Base-by-base conservation (phyloP, 2,797 vertebrate species). In the Sebastes melanostomus region DNA sequence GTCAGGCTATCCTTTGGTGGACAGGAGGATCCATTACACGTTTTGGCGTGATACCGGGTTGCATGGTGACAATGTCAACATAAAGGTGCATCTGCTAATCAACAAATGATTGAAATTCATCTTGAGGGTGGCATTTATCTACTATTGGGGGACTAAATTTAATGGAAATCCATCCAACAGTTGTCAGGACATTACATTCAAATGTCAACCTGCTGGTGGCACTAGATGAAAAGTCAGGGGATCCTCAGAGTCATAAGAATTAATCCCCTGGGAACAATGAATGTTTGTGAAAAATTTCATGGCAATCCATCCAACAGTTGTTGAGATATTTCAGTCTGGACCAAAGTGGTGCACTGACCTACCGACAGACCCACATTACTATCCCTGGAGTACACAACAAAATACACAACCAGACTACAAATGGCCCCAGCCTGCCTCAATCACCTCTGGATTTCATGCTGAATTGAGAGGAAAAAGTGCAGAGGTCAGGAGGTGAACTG, bases 401-500 rank as follows among this genome's bases (percentile, higher is more conserved):
- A 77, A n/a, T 18, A 77, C 58, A 52, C 27, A 66, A 18, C 27
- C 24, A 75, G 32, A 56, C 65, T 73, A 72, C 61, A 27, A 65
- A 77, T 42, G 32, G 3, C 36, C 42, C 6, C 68, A 38, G 12
- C 4, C 22, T 9, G 25, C 38, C 22, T 29, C 30, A 2, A 2
- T 3, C 55, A 14, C 29, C 13, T 29, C 52, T 10, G 25, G 42
- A 34, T 68, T 76, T 80, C 36, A 84, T 56, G 27, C 42, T 72
- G n/a, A 20, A 60, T 16, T 68, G 10, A 77, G 65, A 69, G 36
- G 69, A 50, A 77, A 80, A 70, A 80, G 32, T 66, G n/a, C 70
- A 75, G 65, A 66, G 86, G 88, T 89, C 76, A 88, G 30, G n/a
- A 87, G 91, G 89, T 91, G 84, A 91, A 77, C 78, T 52, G 94